Conservation (phyloP, 2,797 vertebrate species). For the Acanthiza pusilla region DNA sequence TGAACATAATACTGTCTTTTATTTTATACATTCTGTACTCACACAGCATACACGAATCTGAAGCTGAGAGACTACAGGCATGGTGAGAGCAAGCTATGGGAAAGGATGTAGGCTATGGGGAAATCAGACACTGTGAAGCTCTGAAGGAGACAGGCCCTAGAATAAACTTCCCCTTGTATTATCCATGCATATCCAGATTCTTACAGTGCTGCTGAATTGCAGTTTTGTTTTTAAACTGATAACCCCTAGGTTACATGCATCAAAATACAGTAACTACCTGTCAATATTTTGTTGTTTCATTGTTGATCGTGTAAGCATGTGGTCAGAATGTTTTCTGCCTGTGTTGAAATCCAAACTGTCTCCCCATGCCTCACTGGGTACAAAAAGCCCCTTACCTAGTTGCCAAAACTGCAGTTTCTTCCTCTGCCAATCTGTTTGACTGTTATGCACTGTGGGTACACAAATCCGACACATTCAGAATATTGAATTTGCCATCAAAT, state of each 20-base stretch:
- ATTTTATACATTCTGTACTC: not conserved
- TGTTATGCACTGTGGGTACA: not conserved
- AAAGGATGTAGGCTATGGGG: conserved; percentile 14
- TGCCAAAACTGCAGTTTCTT: conserved; percentile 24
- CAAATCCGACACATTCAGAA: not conserved
- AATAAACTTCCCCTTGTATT: conserved; percentile 60
- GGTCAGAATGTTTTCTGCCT: not conserved
- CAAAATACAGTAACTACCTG: not conserved
- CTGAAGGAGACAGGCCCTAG: conserved; percentile 53
- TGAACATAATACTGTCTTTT: not conserved
- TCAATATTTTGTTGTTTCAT: not conserved
- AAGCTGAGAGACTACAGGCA: not conserved
- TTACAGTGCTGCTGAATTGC: conserved; percentile 31
- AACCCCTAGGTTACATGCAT: not conserved
- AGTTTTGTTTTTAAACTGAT: conserved; percentile 6
- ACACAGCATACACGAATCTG: not conserved
- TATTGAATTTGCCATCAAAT: not conserved
- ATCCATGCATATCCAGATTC: not conserved
- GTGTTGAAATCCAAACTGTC: not conserved
- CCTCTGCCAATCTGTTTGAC: not conserved
- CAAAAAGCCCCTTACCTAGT: not conserved
- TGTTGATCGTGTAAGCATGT: not conserved
- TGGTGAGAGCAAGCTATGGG: not conserved
- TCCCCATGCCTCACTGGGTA: not conserved
- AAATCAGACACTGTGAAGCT: conserved; percentile 20